Conservation (phyloP, 2,888 invertebrate species). For the Eumerus sabulonum region DNA sequence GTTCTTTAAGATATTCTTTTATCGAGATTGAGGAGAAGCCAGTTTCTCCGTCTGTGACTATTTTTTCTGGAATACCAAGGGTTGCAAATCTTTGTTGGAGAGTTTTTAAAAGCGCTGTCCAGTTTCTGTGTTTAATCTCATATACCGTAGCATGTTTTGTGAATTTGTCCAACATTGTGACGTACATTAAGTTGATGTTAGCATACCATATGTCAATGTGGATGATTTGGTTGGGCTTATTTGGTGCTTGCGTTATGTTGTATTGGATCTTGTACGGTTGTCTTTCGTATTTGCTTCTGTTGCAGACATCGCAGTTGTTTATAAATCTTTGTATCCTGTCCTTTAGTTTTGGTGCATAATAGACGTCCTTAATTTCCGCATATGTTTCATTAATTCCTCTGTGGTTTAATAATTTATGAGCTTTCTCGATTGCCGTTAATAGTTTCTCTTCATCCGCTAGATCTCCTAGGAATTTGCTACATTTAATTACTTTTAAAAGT, state of each 20-base stretch:
- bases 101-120: constrained; percentile 13
- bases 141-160: constrained; percentile 29
- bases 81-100: constrained; percentile 6
- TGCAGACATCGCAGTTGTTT: constrained; percentile 37
- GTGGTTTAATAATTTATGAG: constrained; percentile 32
- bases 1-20: constrained; percentile 12
- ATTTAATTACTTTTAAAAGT: constrained; percentile 15
- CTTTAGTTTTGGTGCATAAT: constrained; percentile 32
- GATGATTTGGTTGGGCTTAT: constrained; percentile 9
- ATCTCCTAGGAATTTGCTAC: constrained; percentile 16
- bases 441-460: constrained; percentile 10
- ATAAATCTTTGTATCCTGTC: constrained; percentile 25
- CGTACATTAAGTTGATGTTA: not conserved
- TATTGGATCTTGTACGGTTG: constrained; percentile 1
- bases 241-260: constrained; percentile 9
- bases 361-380: constrained; percentile 13
- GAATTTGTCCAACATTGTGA: constrained; percentile 18
- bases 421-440: constrained; percentile 12
- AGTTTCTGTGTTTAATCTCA: constrained; percentile 20
- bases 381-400: constrained; percentile 41
- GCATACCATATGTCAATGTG: constrained; percentile 8
- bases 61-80: constrained; percentile 18
- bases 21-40: not conserved
- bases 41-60: not conserved
- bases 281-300: constrained; percentile 30